Evolutionary conservation across 2,797 vertebrate species (phyloP), one percentile per base, ranked within the genome.

Genomic region (Cheirogaleus major): DNA sequence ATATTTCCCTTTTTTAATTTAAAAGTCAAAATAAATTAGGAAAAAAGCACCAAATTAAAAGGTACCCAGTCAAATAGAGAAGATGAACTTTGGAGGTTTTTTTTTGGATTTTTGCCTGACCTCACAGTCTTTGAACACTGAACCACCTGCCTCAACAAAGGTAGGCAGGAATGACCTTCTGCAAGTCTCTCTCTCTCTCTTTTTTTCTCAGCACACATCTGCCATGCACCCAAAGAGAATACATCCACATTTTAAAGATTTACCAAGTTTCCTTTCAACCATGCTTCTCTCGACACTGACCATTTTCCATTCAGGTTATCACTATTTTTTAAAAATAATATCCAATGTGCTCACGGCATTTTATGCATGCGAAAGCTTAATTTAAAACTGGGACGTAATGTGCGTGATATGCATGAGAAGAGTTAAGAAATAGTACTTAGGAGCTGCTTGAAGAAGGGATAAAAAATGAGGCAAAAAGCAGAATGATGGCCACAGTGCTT

Each of bases 21-120:
- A 84, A 91, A 96, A 94, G 95, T 98, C 95, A 97, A 96, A 98
- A 97, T 78, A 96, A 50, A 95, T 98, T 95, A 88, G 95, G 81
- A 84, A 95, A 96, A 85, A 76, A 83, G 61, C 96, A 14, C 50
- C 27, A 96, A 95, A 97, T 97, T 94, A 97, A 73, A 59, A 97
- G 76, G 76, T 63, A 89, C 69, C 79, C 94, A 48, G 63, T 96
- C 90, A 96, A 96, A 95, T 9, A 76, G n/a, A 97, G 84, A 52
- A 91, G 55, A 25, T 0, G 13, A 38, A 52, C 48, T 38, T 2
- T 18, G 32, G 63, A 32, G 52, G 18, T 52, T 52, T 52, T 52
- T 25, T 4, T 67, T 35, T 12, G 67, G 6, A 27, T 59, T 93
- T 57, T 97, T 59, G 35, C 87, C 61, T 59, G 94, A 0, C 0